phyloP scores from a whole-genome alignment of 2,888 invertebrate species.

The Hirtodrosophila duncani region DNA sequence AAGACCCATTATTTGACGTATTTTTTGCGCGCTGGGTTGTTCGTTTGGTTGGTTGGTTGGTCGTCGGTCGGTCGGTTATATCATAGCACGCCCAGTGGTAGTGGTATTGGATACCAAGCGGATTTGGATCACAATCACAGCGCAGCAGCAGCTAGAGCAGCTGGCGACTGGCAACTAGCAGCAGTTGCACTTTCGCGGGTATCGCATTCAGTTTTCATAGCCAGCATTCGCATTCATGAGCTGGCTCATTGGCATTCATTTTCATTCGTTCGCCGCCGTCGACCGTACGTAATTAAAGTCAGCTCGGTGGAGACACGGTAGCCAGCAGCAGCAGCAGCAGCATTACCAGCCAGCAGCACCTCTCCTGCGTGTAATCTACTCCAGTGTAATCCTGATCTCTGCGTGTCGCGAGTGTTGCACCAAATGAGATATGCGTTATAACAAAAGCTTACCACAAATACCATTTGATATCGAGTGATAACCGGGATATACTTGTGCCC shows the following conservation, averaged over 20 bases:
- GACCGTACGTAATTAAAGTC: constrained; percentile 45
- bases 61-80: constrained; percentile 43
- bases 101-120: constrained; percentile 40
- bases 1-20: constrained; percentile 74
- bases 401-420: too few species aligned
- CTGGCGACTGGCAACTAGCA: constrained; percentile 10
- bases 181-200: constrained; percentile 49
- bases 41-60: constrained; percentile 49
- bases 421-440: too few species aligned
- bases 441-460: too few species aligned
- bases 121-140: constrained; percentile 50
- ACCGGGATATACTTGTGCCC: too few species aligned
- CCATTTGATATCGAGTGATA: too few species aligned
- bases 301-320: constrained; percentile 19
- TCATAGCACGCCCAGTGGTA: constrained; percentile 58
- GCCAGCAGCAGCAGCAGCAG: too few species aligned
- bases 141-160: constrained; percentile 28
- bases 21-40: constrained; percentile 68
- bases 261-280: constrained; percentile 41
- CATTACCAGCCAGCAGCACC: too few species aligned
- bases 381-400: too few species aligned
- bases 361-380: too few species aligned
- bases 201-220: too few species aligned
- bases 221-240: constrained; percentile 61
- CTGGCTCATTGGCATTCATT: constrained; percentile 67